phyloP scores from a whole-genome alignment of 2,113 vertebrate species.

The Colistium nudipinnis region DNA sequence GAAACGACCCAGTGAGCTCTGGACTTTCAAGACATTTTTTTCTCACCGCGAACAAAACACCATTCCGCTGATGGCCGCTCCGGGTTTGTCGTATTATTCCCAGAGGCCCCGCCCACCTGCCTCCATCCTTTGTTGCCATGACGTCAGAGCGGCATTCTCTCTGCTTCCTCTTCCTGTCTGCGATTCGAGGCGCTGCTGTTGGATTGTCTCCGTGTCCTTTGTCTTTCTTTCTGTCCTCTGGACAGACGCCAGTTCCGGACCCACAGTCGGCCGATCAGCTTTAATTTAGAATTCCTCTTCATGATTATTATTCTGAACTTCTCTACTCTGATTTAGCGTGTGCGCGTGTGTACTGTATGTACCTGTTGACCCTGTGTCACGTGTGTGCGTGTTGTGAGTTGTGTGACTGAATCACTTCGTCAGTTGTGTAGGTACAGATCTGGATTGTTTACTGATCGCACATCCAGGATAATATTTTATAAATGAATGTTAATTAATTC shows the following conservation, averaged over 20 bases:
- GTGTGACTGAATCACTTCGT: neutral
- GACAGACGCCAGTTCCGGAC: slow-evolving; percentile 30
- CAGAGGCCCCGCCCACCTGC: neutral
- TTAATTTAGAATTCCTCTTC: too few relatives aligned
- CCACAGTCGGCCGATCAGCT: neutral
- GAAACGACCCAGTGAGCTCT: neutral
- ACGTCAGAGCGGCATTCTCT: slow-evolving; percentile 67
- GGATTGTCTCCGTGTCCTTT: slow-evolving; percentile 52
- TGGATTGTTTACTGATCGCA: too few relatives aligned
- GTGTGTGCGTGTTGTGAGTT: too few relatives aligned
- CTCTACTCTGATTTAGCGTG: too few relatives aligned
- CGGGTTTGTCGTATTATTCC: slow-evolving; percentile 23
- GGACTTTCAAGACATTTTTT: neutral
- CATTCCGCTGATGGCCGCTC: neutral
- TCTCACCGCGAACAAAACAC: slow-evolving; percentile 12
- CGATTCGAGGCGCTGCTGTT: neutral
- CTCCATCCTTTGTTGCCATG: slow-evolving; percentile 54
- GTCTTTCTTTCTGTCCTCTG: slow-evolving; percentile 48
- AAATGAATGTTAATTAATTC: too few relatives aligned
- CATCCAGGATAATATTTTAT: too few relatives aligned
- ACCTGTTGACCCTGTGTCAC: neutral
- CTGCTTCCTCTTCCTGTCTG: slow-evolving; percentile 69
- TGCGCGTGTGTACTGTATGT: neutral
- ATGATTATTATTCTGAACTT: too few relatives aligned
- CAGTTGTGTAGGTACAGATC: neutral